Percentiles rank a stretch among this genome's conserved stretches.
Conservation (phyloP, 2,113 vertebrate genomes). For the Ceuthmochares aereus region DNA sequence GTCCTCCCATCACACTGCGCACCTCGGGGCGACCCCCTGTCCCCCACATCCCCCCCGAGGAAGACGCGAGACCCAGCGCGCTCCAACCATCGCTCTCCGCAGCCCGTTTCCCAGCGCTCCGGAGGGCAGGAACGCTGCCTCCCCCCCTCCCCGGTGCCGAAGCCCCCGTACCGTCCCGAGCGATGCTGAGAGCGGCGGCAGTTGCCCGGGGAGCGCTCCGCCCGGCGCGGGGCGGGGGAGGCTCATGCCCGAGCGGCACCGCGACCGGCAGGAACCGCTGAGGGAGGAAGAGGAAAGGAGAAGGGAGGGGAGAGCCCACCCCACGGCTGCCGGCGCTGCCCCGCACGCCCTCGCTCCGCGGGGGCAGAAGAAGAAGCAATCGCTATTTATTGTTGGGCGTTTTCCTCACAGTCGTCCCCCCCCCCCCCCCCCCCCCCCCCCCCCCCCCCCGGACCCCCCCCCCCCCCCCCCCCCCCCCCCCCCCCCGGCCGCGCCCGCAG, state of each 20-base stretch:
- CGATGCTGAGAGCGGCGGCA: not conserved
- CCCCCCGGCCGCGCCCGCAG: not conserved
- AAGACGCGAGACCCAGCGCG: not conserved
- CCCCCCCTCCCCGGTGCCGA: not conserved
- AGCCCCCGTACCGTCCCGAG: not conserved
- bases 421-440: not conserved
- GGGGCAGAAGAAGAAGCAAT: not conserved
- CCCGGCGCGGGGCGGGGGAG: not conserved
- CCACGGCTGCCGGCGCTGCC: not conserved
- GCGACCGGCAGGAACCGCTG: not conserved
- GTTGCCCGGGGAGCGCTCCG: not conserved
- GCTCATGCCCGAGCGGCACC: slow-evolving; percentile 10
- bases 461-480: not conserved
- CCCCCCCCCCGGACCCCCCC: not conserved
- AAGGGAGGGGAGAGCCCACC: not conserved
- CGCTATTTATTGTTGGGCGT: not conserved
- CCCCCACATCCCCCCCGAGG: not conserved
- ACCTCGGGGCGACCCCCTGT: not conserved
- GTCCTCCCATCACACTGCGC: not conserved
- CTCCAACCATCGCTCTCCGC: rapidly evolving
- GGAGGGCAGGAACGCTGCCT: too few relatives aligned
- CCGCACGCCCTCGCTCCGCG: not conserved
- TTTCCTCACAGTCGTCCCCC: not conserved
- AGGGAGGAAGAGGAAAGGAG: not conserved
- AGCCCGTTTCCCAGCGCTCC: rapidly evolving